phyloP scores from a whole-genome alignment of 2,113 vertebrate species.

The Gallinago undulata region DNA sequence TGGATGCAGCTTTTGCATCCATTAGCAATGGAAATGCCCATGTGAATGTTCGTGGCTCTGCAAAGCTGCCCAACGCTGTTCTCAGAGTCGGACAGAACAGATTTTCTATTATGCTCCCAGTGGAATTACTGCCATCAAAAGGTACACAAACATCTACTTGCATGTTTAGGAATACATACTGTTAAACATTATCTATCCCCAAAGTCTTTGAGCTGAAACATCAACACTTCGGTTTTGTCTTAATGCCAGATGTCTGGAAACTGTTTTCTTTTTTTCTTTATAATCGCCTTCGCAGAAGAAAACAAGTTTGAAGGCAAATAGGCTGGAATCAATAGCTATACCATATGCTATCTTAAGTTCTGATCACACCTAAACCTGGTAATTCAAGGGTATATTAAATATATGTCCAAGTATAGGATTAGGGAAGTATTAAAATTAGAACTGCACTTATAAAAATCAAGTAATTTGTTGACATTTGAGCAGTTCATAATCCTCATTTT shows the following conservation, averaged over 20 bases:
- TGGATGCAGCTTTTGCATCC: neutral
- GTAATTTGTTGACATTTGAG: neutral
- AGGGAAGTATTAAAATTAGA: neutral
- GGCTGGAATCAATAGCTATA: neutral
- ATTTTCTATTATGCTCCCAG: neutral
- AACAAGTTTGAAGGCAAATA: neutral
- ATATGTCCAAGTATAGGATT: neutral
- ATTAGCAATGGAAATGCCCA: neutral
- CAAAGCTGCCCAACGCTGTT: neutral
- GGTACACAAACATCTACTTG: neutral
- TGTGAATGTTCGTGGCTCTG: neutral
- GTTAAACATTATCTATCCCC: neutral
- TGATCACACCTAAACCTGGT: neutral
- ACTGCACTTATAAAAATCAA: neutral
- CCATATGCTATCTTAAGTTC: accelerated
- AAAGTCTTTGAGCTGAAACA: constrained; percentile 18
- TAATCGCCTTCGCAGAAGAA: neutral
- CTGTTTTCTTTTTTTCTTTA: neutral
- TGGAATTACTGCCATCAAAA: neutral
- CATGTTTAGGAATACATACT: neutral
- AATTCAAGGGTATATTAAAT: neutral
- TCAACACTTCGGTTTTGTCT: neutral
- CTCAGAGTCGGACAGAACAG: neutral
- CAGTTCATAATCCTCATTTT: neutral
- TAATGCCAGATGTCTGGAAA: neutral